These are phyloP conservation scores for Lepetodrilus schrolli DNA, from an alignment of 2,888 invertebrate species.

Conservation along the genomic window DNA sequence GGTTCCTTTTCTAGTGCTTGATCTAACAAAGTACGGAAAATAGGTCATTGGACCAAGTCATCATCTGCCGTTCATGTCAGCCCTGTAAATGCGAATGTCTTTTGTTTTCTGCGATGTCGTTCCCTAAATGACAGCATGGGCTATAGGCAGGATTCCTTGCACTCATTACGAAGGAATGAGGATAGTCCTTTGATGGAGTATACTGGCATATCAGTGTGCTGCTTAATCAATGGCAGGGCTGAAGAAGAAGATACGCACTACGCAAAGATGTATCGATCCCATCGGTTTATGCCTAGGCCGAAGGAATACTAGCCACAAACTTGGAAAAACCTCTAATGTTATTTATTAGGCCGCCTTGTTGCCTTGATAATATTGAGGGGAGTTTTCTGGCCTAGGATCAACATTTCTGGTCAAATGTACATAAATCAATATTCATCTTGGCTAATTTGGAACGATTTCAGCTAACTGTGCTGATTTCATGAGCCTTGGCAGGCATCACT, in stretches of 20 bases:
- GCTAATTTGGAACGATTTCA: neutral
- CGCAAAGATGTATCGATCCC: constrained; percentile 8
- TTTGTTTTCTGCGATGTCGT: too few species aligned
- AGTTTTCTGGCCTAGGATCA: neutral
- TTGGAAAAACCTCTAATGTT: constrained; percentile 19
- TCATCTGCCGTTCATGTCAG: too few species aligned
- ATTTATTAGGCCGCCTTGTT: constrained; percentile 4
- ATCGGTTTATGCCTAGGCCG: neutral
- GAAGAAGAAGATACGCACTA: constrained; percentile 3
- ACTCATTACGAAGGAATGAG: neutral
- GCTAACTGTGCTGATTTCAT: neutral
- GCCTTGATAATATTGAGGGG: constrained; percentile 8
- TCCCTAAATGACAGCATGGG: too few species aligned
- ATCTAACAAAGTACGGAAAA: too few species aligned
- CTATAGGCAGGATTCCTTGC: too few species aligned
- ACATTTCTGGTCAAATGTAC: constrained; percentile 10
- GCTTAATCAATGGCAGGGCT: constrained; percentile 2
- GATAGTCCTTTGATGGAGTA: neutral
- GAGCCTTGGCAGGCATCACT: neutral
- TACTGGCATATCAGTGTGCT: neutral
- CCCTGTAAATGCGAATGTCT: too few species aligned
- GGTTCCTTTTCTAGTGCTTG: too few species aligned
- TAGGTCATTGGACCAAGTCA: too few species aligned
- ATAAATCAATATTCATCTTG: constrained; percentile 9
- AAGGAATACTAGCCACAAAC: constrained; percentile 10